phyloP scores from a whole-genome alignment of 2,113 vertebrate genomes.

The Donacobius atricapilla region DNA sequence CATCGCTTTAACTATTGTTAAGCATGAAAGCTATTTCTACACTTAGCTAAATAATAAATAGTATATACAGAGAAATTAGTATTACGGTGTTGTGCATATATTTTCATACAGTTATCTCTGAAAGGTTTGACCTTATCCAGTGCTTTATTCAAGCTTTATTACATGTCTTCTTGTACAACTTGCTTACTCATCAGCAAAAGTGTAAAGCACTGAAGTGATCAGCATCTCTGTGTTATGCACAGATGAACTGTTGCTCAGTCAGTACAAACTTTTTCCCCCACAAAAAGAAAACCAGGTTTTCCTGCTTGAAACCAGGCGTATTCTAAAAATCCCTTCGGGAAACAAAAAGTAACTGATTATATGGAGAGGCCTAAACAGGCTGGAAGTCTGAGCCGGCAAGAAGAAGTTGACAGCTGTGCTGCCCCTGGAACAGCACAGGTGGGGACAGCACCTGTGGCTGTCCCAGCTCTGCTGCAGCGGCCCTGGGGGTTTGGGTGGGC shows the following conservation, averaged over 20 bases:
- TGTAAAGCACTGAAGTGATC: background rate
- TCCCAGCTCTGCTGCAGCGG: background rate
- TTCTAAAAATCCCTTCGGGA: background rate
- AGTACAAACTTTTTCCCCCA: background rate
- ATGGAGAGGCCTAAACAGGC: background rate
- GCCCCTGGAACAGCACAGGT: background rate
- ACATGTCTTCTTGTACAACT: background rate
- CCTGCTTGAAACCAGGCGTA: background rate
- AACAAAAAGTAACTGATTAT: background rate
- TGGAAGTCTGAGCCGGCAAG: background rate
- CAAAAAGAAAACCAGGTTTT: background rate
- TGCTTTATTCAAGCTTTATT: background rate
- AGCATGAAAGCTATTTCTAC: background rate
- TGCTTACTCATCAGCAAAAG: background rate
- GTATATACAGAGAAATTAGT: background rate
- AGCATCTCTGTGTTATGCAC: background rate
- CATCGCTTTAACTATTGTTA: background rate
- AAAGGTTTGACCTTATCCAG: background rate
- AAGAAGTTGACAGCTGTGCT: background rate
- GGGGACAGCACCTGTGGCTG: background rate
- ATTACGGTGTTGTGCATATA: background rate
- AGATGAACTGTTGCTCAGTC: background rate
- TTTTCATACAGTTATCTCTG: background rate
- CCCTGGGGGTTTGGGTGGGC: background rate
- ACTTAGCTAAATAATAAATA: background rate